Conservation (phyloP, 2,888 invertebrate genomes). For the Drosophila koepferae region DNA sequence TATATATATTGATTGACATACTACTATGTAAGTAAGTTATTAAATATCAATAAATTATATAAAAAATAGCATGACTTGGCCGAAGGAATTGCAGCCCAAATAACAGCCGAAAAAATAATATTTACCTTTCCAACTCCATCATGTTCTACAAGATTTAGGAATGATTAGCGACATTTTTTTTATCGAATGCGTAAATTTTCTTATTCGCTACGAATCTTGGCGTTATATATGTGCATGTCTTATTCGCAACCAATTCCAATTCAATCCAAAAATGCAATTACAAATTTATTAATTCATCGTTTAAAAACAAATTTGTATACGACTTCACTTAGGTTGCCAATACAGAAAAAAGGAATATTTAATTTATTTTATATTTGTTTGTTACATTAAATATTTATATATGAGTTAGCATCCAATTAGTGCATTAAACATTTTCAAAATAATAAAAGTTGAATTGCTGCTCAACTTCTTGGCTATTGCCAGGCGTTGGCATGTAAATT, state of each 20-base stretch:
- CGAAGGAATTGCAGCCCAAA: background rate
- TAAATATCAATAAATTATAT: too few species aligned
- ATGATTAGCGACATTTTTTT: background rate
- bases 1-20: too few species aligned
- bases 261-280: too few species aligned
- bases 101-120: too few species aligned
- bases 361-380: background rate
- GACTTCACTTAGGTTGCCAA: background rate
- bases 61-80: background rate
- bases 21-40: background rate
- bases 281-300: background rate
- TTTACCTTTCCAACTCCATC: too few species aligned
- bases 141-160: background rate
- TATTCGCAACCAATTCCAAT: too few species aligned
- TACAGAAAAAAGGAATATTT: background rate
- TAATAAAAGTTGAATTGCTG: background rate
- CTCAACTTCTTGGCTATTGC: background rate
- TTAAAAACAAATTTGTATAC: background rate
- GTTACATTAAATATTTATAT: background rate
- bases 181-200: too few species aligned
- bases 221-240: background rate
- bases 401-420: conserved; percentile 3
- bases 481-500: background rate
- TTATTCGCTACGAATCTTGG: too few species aligned
- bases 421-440: background rate